Conservation (phyloP, 1,140 invertebrate genomes). For the Camponotus floridanus region DNA sequence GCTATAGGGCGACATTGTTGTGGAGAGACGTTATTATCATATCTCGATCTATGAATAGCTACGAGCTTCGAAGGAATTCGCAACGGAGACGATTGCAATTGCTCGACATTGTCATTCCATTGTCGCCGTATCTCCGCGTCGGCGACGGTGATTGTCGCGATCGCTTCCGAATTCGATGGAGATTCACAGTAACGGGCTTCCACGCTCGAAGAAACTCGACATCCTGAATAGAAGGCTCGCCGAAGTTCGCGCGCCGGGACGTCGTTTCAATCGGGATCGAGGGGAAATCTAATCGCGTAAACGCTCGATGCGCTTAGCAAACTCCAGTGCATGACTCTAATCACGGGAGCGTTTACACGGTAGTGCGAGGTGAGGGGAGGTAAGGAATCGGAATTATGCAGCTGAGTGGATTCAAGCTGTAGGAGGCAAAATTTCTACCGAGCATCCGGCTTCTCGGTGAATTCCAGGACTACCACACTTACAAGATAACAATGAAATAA, state of each 20-base stretch:
- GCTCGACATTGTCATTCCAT: conserved; percentile 47
- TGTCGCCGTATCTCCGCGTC: conserved; percentile 38
- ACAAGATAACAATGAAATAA: conserved; percentile 51
- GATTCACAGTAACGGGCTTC: conserved; percentile 30
- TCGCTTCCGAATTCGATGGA: conserved; percentile 37
- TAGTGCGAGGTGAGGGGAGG: conserved; percentile 41
- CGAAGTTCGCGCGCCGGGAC: conserved; percentile 28
- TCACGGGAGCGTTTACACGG: conserved; percentile 64
- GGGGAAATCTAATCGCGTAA: conserved; percentile 63
- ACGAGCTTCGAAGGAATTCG: conserved; percentile 22
- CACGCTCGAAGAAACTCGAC: conserved; percentile 53
- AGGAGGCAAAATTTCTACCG: conserved; percentile 98
- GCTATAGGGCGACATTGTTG: neutral
- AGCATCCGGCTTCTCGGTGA: conserved; percentile 98
- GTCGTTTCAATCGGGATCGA: conserved; percentile 62
- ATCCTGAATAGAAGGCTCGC: conserved; percentile 37
- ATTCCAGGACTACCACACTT: conserved; percentile 98
- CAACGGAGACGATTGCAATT: conserved; percentile 21
- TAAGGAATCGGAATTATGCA: conserved; percentile 71
- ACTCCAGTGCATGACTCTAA: conserved; percentile 64
- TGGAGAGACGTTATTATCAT: conserved; percentile 23
- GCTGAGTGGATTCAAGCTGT: conserved; percentile 13
- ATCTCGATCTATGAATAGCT: conserved; percentile 24
- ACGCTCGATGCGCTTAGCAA: conserved; percentile 66
- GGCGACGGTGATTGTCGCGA: conserved; percentile 44